Conservation (phyloP, 2,113 vertebrate genomes). For the Lepus europaeus region DNA sequence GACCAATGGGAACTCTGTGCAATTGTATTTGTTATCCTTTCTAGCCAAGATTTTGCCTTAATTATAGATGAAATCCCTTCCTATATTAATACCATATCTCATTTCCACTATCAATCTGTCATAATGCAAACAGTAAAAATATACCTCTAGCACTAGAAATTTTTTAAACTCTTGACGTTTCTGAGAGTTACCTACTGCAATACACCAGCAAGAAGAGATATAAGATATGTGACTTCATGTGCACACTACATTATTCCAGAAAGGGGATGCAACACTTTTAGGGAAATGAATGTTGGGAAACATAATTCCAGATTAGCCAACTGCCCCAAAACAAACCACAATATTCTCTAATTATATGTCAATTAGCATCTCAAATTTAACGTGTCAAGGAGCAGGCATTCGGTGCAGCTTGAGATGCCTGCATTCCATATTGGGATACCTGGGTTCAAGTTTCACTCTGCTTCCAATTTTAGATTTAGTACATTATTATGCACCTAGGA, state of each 20-base stretch:
- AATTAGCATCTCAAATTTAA: background rate
- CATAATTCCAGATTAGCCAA: background rate
- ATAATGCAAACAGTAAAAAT: background rate
- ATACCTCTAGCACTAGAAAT: background rate
- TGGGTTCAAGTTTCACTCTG: too few relatives aligned
- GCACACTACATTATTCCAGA: too few relatives aligned
- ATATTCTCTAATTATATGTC: background rate
- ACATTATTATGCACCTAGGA: too few relatives aligned
- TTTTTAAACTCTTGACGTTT: background rate
- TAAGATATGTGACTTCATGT: background rate
- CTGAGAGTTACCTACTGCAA: background rate
- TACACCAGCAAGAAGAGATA: background rate
- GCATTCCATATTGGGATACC: too few relatives aligned
- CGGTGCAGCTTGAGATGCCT: too few relatives aligned
- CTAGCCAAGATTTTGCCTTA: conserved; percentile 2
- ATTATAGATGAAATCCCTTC: background rate
- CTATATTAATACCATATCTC: background rate
- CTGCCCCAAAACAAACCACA: background rate
- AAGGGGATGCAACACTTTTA: background rate
- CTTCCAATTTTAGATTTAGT: too few relatives aligned
- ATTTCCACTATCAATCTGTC: background rate
- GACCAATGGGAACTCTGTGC: background rate
- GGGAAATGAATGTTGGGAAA: background rate
- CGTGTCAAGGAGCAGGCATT: background rate
- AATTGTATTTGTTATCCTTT: conserved; percentile 30